Base-by-base conservation (phyloP, 2,888 invertebrate genomes). In the Asteroscopus sphinx region DNA sequence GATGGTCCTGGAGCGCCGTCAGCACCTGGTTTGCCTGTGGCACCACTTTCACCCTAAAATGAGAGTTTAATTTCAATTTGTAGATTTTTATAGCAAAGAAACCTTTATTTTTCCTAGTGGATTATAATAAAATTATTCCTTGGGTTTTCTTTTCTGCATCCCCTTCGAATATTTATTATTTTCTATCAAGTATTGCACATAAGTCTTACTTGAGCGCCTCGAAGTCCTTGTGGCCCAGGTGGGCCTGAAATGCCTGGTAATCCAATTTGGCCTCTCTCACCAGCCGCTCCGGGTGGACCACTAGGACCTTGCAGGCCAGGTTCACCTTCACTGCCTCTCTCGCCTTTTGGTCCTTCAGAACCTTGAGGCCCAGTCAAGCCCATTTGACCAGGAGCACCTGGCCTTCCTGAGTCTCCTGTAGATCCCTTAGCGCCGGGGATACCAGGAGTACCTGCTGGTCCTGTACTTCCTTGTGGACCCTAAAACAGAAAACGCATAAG, bases 341-440 rank as follows among this genome's bases (percentile, higher is more conserved):
- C 97, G 9, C 97, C 98, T 87, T 97, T 97, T 16, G 94, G 89
- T 39, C 97, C 97, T 79, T 97, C 97, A 3, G 92, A 81, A 28
- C 98, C 98, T 11, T 95, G 95, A 2, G 95, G 90, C 13, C 98
- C 98, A 26, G 96, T 96, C 15, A 95, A 91, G 2, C 98, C 98
- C 54, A 95, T 94, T 0, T 95, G 94, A 0, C 97, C 97, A 1
- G 95, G 90, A 33, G 94, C 87, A 5, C 97, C 97, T 1, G 96
- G 92, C 65, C 96, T 92, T 11, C 97, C 97, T 7, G 93, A 83
- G 75, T 97, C 97, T 33, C 97, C 97, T 0, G 95, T 86, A 15
- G 95, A 89, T 59, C 97, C 97, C 84, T 97, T 97, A 52, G 95
- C 87, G 26, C 97, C 97, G 0, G 95, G 92, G 21, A 95, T 89